Conservation (phyloP, 1,140 invertebrate species). For the Diachasmimorpha longicaudata region DNA sequence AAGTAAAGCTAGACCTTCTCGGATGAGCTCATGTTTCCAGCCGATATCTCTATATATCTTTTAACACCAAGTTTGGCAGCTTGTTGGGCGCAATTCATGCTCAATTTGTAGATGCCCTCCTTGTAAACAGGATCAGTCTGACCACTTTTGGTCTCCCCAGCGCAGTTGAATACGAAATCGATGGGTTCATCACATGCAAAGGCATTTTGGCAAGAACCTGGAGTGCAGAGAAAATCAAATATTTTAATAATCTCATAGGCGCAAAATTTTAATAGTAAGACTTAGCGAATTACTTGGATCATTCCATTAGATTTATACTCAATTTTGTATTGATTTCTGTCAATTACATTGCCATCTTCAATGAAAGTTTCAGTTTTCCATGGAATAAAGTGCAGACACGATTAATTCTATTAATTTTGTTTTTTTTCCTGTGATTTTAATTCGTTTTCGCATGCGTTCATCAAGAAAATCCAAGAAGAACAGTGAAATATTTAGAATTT, state of each 20-base stretch:
- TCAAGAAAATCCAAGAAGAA: too few species aligned
- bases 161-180: constrained; percentile 87
- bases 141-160: constrained; percentile 86
- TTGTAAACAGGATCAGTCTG: constrained; percentile 88
- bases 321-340: background rate
- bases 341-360: too few species aligned
- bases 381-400: too few species aligned
- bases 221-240: constrained; percentile 25
- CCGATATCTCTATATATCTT: constrained; percentile 84
- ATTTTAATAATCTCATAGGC: background rate
- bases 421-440: too few species aligned
- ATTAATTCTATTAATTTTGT: too few species aligned
- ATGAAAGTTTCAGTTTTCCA: too few species aligned
- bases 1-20: constrained; percentile 71
- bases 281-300: background rate
- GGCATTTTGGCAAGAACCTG: constrained; percentile 79
- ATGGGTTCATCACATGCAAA: constrained; percentile 70
- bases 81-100: constrained; percentile 80
- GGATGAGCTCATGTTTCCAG: constrained; percentile 78
- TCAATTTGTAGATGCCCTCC: constrained; percentile 86
- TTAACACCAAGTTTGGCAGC: constrained; percentile 73
- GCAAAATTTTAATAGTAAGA: background rate
- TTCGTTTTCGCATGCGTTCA: too few species aligned
- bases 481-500: too few species aligned
- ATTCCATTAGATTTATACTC: background rate